Conservation (phyloP, 1,140 invertebrate species). For the Andricus grossulariae region DNA sequence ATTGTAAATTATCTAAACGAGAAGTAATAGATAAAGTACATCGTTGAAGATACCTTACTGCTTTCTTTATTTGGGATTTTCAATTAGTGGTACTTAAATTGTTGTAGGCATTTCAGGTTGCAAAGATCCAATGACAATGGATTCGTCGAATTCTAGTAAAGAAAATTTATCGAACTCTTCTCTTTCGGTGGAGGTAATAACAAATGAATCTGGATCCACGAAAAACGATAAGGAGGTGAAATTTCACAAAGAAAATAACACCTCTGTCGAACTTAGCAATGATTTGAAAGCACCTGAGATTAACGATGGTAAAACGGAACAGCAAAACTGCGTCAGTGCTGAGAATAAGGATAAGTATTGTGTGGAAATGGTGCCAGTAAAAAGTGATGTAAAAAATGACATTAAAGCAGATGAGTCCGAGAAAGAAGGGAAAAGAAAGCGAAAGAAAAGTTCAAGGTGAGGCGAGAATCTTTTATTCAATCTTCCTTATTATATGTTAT, state of each 20-base stretch:
- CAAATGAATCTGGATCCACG: neutral
- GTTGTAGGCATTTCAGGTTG: neutral
- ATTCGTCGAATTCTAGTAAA: constrained; percentile 5
- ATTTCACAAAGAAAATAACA: neutral
- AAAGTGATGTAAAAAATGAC: constrained; percentile 2
- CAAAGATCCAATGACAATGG: neutral
- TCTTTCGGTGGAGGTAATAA: neutral
- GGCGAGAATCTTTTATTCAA: neutral
- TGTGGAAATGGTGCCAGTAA: neutral
- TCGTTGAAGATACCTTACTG: no score
- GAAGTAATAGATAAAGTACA: no score
- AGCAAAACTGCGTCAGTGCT: neutral
- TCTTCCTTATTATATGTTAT: neutral
- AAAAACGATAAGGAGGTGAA: neutral
- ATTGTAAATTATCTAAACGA: no score
- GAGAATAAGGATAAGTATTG: neutral
- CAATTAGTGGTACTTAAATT: neutral
- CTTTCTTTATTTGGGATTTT: no score
- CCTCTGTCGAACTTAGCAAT: neutral
- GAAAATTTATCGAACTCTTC: neutral
- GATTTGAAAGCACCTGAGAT: neutral
- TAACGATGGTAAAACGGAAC: neutral
- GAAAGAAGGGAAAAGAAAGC: neutral
- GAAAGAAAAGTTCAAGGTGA: constrained; percentile 18
- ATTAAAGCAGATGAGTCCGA: neutral